Base-by-base conservation (phyloP, 35 echinoderm and acorn worm species). In the Acanthaster planci region DNA sequence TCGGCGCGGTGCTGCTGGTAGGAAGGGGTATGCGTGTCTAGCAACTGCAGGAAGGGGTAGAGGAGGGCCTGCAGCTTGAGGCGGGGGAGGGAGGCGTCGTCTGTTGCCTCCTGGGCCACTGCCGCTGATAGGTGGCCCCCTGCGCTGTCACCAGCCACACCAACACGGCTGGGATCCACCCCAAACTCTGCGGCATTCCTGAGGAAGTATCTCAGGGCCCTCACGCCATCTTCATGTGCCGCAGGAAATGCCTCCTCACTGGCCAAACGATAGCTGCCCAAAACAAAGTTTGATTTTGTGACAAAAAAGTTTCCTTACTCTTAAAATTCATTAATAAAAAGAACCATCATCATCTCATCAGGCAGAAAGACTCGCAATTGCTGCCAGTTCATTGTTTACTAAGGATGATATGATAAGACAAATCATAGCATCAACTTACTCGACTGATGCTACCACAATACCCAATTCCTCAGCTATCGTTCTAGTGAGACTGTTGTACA, bases 81-180 rank as follows among this genome's bases (percentile, higher is more conserved):
- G 39, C 91, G 55, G 42, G 93, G 89, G 19, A 85, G 56, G 18
- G 53, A 16, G 1, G 12, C 21, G 23, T 96, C 76, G 15, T 87
- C 85, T 52, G 83, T 51, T 30, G 91, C 83, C 8, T 57, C 38
- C 38, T 91, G 85, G 21, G 86, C 39, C 12, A 96, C 82, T 31
- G 82, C 83, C 21, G 93, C 89, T 0, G 85, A 50, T 12, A 96
- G 42, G 16, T 88, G 57, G 31, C 93, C 93, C 0, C 93, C 93
- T 16, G 81, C 85, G 80, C 93, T 95, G 77, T 95, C 93, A 36
- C 93, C 93, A 23, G 85, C 77, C 14, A 95, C 84, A 16, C 47
- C 93, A 17, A 95, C 51, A 6, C 86, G 84, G 21, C 51, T 27
- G 15, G 80, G 27, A 76, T 90, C 85, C 8, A 95, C 76, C 19